Percentiles rank a stretch among this genome's conserved stretches.
Evolutionary conservation across 2,113 vertebrate genomes (phyloP).

Genomic region (Piprites chloris): DNA sequence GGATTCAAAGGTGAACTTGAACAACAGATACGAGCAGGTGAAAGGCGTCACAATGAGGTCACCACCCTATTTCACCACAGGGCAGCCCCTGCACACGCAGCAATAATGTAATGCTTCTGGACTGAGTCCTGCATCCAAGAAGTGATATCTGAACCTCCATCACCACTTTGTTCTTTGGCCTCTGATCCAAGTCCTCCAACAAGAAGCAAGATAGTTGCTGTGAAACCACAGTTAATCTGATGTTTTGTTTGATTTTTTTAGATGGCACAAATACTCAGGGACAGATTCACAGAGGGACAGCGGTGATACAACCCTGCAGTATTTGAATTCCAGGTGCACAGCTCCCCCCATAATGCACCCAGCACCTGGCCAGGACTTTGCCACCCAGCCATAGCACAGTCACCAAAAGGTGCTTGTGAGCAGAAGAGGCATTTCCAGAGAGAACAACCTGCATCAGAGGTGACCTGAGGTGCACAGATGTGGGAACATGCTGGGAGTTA

Average conservation of each 20-base stretch:
- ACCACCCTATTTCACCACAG: background rate
- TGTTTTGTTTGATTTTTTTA: background rate
- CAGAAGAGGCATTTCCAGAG: background rate
- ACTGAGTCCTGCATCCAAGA: background rate
- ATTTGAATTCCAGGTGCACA: background rate
- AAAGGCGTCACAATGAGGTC: background rate
- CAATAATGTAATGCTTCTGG: background rate
- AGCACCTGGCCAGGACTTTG: background rate
- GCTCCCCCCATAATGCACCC: background rate
- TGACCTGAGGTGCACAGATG: background rate
- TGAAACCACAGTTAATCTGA: background rate
- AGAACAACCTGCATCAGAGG: background rate
- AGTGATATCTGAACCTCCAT: background rate
- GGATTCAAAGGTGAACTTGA: slow-evolving; percentile 42
- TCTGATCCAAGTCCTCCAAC: background rate
- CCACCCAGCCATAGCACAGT: accelerated
- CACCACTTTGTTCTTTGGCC: background rate
- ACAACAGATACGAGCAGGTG: background rate
- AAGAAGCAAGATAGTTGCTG: background rate
- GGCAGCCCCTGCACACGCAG: background rate
- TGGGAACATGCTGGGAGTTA: background rate
- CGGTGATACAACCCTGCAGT: background rate
- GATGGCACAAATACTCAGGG: background rate
- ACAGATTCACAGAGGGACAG: background rate
- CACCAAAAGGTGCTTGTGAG: background rate